Conservation (phyloP, 2,113 vertebrate genomes). For the Cettia cetti region DNA sequence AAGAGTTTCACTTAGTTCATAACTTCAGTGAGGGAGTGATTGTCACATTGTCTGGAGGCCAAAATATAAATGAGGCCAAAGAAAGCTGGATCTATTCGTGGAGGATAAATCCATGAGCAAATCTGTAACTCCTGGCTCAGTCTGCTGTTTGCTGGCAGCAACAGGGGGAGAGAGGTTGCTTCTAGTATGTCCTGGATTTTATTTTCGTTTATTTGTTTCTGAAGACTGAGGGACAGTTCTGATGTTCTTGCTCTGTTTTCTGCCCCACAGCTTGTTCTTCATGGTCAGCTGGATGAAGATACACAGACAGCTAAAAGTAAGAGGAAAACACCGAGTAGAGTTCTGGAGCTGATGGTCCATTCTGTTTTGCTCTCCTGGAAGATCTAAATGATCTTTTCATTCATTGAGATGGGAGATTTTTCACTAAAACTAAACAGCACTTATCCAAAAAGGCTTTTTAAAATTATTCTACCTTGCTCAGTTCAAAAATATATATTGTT, state of each 20-base stretch:
- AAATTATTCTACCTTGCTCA: not conserved
- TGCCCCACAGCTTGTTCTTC: conserved; percentile 61
- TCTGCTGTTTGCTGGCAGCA: not conserved
- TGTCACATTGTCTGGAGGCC: not conserved
- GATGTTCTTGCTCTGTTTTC: not conserved
- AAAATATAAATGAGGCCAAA: not conserved
- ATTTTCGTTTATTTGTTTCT: not conserved
- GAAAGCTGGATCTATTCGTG: not conserved
- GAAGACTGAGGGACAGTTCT: not conserved
- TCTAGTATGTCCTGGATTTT: not conserved
- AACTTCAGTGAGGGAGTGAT: not conserved
- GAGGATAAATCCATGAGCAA: not conserved
- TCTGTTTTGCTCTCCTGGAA: not conserved
- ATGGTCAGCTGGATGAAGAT: conserved; percentile 57
- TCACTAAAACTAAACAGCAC: not conserved
- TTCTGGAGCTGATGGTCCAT: not conserved
- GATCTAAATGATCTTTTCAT: not conserved
- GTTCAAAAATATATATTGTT: not conserved
- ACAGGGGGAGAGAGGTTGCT: not conserved
- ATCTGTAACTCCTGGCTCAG: not conserved
- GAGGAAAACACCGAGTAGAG: not conserved
- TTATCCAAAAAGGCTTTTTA: not conserved
- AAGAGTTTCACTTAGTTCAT: not conserved
- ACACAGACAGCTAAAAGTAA: conserved; percentile 58
- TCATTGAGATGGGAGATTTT: not conserved